Conservation (phyloP, 2,113 vertebrate species). For the Bagarius yarrelli region DNA sequence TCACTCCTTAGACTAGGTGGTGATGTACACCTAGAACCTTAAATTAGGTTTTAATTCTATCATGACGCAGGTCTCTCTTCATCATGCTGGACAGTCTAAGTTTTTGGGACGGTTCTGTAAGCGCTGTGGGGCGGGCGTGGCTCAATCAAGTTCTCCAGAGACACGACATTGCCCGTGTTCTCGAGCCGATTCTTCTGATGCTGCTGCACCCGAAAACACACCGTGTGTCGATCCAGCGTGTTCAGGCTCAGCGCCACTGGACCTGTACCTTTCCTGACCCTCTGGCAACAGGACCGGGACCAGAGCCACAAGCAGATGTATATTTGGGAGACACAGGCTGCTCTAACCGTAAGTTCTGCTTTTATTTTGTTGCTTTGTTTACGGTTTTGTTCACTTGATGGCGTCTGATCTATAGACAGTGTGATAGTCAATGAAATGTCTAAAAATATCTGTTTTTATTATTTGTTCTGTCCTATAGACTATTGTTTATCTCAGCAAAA, state of each 20-base stretch:
- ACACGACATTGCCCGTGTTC: slow-evolving; percentile 93
- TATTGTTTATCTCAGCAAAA: slow-evolving; percentile 67
- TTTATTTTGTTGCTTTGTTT: neutral
- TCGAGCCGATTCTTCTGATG: slow-evolving; percentile 91
- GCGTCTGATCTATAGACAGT: neutral
- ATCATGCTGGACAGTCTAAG: slow-evolving; percentile 97
- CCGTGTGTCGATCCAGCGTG: slow-evolving; percentile 91
- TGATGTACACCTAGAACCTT: neutral
- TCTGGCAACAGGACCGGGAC: slow-evolving; percentile 57
- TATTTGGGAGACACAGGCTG: slow-evolving; percentile 78
- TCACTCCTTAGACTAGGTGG: neutral
- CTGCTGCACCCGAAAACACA: slow-evolving; percentile 98
- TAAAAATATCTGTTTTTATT: neutral
- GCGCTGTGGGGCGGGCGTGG: slow-evolving; percentile 94
- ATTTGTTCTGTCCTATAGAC: slow-evolving; percentile 58
- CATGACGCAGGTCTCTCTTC: slow-evolving; percentile 84
- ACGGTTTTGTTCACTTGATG: neutral
- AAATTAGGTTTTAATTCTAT: neutral
- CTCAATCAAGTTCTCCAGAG: slow-evolving; percentile 95
- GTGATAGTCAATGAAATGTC: neutral
- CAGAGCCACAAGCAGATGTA: slow-evolving; percentile 57
- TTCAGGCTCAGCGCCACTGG: slow-evolving; percentile 90
- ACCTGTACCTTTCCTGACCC: slow-evolving; percentile 69
- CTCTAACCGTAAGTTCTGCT: slow-evolving; percentile 74
- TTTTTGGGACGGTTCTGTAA: slow-evolving; percentile 91